Percentiles rank a stretch among this genome's conserved stretches.
These are phyloP conservation scores for Trissolcus basalis DNA, from an alignment of 1,140 invertebrate genomes.

Conservation along the genomic window DNA sequence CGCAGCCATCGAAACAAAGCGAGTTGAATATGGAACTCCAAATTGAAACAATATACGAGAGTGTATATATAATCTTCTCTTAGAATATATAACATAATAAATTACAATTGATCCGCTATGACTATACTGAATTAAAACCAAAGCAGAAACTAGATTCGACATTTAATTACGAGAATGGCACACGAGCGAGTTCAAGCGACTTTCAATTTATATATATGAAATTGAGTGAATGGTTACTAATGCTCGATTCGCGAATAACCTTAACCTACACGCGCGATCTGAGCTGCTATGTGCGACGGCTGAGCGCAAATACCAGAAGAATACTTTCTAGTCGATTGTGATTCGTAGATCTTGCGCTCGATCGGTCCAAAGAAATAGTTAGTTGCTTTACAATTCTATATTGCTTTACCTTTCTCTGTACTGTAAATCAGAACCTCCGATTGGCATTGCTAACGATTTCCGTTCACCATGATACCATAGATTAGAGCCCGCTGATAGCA, in stretches of 20 bases:
- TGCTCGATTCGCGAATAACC: slow-evolving; percentile 48
- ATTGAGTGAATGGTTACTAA: slow-evolving; percentile 57
- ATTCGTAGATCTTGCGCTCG: slow-evolving; percentile 49
- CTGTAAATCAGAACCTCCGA: slow-evolving; percentile 46
- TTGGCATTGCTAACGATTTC: slow-evolving; percentile 35
- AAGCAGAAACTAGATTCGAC: slow-evolving; percentile 22
- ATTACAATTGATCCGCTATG: too few relatives aligned
- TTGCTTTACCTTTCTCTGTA: slow-evolving; percentile 33
- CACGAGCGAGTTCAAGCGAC: slow-evolving; percentile 4
- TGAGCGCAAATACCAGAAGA: slow-evolving; percentile 33
- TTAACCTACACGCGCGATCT: slow-evolving; percentile 48
- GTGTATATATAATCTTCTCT: too few relatives aligned
- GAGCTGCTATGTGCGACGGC: slow-evolving; percentile 11
- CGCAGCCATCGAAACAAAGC: background rate
- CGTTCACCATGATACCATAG: slow-evolving; percentile 26
- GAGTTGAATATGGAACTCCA: too few relatives aligned
- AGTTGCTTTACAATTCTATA: too few relatives aligned
- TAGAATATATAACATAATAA: too few relatives aligned
- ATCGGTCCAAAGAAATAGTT: background rate
- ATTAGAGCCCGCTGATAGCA: slow-evolving; percentile 18
- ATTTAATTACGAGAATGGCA: slow-evolving; percentile 39
- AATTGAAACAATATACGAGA: too few relatives aligned
- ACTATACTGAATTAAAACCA: too few relatives aligned
- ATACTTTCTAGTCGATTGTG: slow-evolving; percentile 60
- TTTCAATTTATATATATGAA: slow-evolving; percentile 51